Conservation (phyloP, 1,140 invertebrate species). For the Atta colombica region DNA sequence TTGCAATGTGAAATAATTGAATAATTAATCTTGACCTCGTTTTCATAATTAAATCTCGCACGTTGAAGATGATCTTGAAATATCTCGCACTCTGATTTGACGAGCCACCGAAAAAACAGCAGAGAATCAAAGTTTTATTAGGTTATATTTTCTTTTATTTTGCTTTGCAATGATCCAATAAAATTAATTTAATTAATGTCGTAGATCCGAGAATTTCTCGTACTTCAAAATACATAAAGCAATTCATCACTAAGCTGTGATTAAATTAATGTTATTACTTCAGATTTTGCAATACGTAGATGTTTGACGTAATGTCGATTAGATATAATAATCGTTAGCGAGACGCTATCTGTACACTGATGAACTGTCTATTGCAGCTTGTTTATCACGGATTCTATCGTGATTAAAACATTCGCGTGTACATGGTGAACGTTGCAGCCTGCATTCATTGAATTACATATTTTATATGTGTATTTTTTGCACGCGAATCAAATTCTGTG, state of each 20-base stretch:
- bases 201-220: background rate
- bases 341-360: background rate
- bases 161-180: background rate
- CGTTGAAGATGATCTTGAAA: background rate
- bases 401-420: conserved; percentile 15
- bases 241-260: conserved; percentile 11
- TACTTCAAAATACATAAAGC: background rate
- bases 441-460: background rate
- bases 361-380: background rate
- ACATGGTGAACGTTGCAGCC: background rate
- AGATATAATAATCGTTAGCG: conserved; percentile 10
- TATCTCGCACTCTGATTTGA: background rate
- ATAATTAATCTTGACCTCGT: background rate
- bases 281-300: conserved; percentile 6
- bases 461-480: background rate
- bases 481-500: background rate
- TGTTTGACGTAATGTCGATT: conserved; percentile 31
- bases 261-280: conserved; percentile 52
- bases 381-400: conserved; percentile 15
- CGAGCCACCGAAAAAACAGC: background rate
- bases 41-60: background rate
- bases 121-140: background rate
- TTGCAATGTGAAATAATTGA: background rate
- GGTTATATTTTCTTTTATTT: background rate
- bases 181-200: background rate